phyloP scores from a whole-genome alignment of 2,113 vertebrate genomes.

The Albula goreensis region DNA sequence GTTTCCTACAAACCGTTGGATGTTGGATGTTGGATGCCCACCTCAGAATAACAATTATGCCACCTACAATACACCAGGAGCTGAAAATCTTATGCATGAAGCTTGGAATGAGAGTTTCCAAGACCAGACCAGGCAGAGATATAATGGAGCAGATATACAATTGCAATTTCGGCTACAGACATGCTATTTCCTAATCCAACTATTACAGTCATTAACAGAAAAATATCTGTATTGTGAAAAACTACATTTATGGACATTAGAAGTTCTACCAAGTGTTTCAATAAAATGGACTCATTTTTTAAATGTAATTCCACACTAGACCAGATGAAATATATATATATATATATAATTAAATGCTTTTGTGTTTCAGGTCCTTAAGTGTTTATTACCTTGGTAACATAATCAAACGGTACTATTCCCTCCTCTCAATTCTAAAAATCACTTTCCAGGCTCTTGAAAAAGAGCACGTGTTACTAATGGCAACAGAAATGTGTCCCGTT shows the following conservation, averaged over 20 bases:
- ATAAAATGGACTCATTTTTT: not conserved
- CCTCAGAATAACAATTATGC: not conserved
- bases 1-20: not conserved
- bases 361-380: not conserved
- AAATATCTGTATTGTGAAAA: not conserved
- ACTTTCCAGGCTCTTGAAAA: not conserved
- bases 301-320: not conserved
- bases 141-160: no score
- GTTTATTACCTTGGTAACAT: slow-evolving; percentile 3
- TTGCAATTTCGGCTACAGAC: no score
- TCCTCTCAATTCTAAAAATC: not conserved
- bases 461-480: not conserved
- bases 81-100: not conserved
- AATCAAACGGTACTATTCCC: not conserved
- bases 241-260: not conserved
- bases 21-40: not conserved
- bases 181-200: no score
- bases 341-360: not conserved
- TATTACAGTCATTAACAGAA: no score
- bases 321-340: not conserved
- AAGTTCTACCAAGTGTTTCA: not conserved
- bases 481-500: not conserved
- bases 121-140: no score
- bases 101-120: no score
- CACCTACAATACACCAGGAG: not conserved